phyloP scores from a whole-genome alignment of 2,888 invertebrate genomes.

The Labia minor region DNA sequence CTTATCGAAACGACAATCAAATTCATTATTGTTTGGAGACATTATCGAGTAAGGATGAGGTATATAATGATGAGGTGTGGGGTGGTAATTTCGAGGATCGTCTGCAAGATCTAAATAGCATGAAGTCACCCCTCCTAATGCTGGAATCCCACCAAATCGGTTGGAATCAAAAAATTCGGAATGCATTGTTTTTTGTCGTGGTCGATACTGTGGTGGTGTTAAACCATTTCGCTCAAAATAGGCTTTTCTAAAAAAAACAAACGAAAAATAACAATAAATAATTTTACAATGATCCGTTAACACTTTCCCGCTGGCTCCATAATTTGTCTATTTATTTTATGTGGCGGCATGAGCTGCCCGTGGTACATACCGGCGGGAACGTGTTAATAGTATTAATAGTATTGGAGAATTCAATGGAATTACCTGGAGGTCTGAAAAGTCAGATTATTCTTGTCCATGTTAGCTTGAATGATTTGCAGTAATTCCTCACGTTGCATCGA shows the following conservation, averaged over 20 bases:
- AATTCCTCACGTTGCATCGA: constrained; percentile 70
- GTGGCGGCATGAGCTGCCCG: no score
- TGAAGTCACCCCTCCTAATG: neutral
- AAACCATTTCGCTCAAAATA: constrained; percentile 23
- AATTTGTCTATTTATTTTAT: no score
- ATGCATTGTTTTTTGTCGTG: constrained; percentile 29
- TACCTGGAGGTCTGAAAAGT: constrained; percentile 74
- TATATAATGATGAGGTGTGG: constrained; percentile 42
- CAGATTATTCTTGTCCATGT: constrained; percentile 83
- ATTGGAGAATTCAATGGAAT: no score
- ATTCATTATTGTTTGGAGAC: constrained; percentile 30
- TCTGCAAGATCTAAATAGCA: constrained; percentile 51
- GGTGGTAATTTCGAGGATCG: constrained; percentile 36
- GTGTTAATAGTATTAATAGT: no score
- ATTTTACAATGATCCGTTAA: no score
- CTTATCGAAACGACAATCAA: constrained; percentile 32
- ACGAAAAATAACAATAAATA: neutral
- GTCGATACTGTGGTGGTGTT: constrained; percentile 27
- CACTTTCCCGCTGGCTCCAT: no score
- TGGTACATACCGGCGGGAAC: no score
- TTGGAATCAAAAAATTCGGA: neutral
- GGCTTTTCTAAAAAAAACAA: constrained; percentile 23
- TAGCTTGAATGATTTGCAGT: constrained; percentile 76
- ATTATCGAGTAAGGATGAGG: constrained; percentile 41
- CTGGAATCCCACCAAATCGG: neutral